Evolutionary conservation across 2,888 invertebrate genomes (phyloP).

Genomic region (Andricus quercusramuli): DNA sequence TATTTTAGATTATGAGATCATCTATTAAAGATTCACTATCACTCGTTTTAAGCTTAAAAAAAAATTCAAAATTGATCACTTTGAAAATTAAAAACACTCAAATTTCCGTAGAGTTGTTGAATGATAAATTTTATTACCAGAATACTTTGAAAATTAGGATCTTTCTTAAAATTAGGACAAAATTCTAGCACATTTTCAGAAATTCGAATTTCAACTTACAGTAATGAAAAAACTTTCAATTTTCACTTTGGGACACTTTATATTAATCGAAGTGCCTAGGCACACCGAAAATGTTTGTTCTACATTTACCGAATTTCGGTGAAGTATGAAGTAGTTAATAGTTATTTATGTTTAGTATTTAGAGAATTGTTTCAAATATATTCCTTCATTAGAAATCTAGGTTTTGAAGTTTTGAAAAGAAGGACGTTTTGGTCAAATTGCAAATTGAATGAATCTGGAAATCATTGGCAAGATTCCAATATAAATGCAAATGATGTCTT

Average conservation of each 20-base stretch:
- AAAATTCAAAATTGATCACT: background rate
- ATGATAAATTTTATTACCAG: too few relatives aligned
- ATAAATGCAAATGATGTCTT: constrained; percentile 17
- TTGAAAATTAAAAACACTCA: background rate
- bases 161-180: too few relatives aligned
- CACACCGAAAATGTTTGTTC: too few relatives aligned
- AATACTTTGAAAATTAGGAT: too few relatives aligned
- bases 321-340: background rate
- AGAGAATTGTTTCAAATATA: background rate
- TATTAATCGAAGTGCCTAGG: too few relatives aligned
- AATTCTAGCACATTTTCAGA: too few relatives aligned
- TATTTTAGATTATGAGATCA: background rate
- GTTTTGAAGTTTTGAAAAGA: background rate
- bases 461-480: background rate
- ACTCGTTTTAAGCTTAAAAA: too few relatives aligned
- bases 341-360: background rate
- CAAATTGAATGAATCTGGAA: background rate
- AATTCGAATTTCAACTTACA: too few relatives aligned
- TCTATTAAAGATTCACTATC: background rate
- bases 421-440: background rate
- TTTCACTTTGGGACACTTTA: too few relatives aligned
- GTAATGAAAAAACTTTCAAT: too few relatives aligned
- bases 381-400: background rate
- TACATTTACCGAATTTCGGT: too few relatives aligned
- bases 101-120: too few relatives aligned